Percentiles rank a stretch among this genome's conserved stretches.
Evolutionary conservation across 2,888 invertebrate genomes (phyloP).

Genomic region (Drosophila cognata): DNA sequence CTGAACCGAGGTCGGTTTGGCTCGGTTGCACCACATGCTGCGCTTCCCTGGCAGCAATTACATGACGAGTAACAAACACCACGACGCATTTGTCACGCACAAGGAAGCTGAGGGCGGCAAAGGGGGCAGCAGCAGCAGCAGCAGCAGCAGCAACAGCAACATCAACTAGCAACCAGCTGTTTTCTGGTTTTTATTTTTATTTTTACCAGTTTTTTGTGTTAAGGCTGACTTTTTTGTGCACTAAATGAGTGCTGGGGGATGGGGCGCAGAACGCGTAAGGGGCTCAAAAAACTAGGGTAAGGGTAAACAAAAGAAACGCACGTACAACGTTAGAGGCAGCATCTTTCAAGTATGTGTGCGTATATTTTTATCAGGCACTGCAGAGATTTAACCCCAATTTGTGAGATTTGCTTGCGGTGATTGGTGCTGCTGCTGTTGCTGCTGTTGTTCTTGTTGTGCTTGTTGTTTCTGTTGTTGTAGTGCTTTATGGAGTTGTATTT

Average conservation of each 20-base stretch:
- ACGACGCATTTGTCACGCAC: constrained; percentile 79
- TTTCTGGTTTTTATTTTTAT: constrained; percentile 62
- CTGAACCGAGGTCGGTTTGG: constrained; percentile 14
- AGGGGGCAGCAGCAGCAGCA: neutral
- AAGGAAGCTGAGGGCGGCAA: constrained; percentile 19
- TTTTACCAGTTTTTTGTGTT: constrained; percentile 33
- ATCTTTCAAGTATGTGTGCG: constrained; percentile 74
- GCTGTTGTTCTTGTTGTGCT: neutral
- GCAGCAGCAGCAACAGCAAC: neutral
- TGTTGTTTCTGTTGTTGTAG: constrained; percentile 9
- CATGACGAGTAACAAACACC: constrained; percentile 74
- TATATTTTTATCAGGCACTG: constrained; percentile 80
- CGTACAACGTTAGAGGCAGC: constrained; percentile 45
- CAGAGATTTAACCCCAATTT: constrained; percentile 82
- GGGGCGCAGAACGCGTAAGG: constrained; percentile 30
- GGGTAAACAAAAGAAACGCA: constrained; percentile 76
- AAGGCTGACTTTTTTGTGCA: constrained; percentile 20
- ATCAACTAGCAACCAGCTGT: constrained; percentile 70
- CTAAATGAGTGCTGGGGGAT: constrained; percentile 3
- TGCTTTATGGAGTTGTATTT: constrained; percentile 69
- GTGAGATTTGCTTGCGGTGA: constrained; percentile 81
- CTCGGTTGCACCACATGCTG: constrained; percentile 63
- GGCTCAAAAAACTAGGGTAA: constrained; percentile 59
- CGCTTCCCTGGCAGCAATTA: constrained; percentile 67
- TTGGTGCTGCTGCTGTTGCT: constrained; percentile 49